Percentiles rank a stretch among this genome's conserved stretches.
Evolutionary conservation across 2,797 vertebrate genomes (phyloP).

Genomic region (Peromyscus attwateri): DNA sequence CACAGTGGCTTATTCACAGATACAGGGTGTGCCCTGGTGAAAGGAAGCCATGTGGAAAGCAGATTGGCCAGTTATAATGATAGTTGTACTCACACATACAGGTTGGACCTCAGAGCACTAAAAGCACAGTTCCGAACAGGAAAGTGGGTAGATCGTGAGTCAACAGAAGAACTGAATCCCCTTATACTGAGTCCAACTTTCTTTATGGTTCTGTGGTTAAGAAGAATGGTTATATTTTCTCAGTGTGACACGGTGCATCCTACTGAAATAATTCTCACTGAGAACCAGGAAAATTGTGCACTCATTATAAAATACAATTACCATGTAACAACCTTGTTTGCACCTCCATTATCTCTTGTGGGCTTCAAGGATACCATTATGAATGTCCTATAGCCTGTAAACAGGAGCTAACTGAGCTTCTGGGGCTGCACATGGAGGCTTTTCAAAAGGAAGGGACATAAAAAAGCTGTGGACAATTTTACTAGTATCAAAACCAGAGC

Average conservation of each 20-base stretch:
- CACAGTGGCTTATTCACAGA: background rate
- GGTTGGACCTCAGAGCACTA: background rate
- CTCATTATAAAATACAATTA: background rate
- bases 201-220: background rate
- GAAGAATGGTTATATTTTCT: slow-evolving; percentile 14
- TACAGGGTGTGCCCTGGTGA: background rate
- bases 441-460: background rate
- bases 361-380: background rate
- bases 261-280: background rate
- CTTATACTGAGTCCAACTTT: background rate
- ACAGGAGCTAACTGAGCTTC: background rate
- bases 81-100: background rate
- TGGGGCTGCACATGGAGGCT: background rate
- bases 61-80: background rate
- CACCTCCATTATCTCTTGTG: background rate
- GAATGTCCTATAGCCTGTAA: background rate
- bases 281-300: background rate
- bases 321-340: background rate
- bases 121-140: background rate
- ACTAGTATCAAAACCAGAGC: background rate
- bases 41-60: slow-evolving; percentile 21
- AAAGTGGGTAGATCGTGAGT: background rate
- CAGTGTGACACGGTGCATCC: background rate
- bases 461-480: background rate
- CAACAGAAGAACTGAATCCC: background rate